These are phyloP conservation scores for Antechinus flavipes DNA, from an alignment of 2,113 vertebrate genomes.

Conservation along the genomic window DNA sequence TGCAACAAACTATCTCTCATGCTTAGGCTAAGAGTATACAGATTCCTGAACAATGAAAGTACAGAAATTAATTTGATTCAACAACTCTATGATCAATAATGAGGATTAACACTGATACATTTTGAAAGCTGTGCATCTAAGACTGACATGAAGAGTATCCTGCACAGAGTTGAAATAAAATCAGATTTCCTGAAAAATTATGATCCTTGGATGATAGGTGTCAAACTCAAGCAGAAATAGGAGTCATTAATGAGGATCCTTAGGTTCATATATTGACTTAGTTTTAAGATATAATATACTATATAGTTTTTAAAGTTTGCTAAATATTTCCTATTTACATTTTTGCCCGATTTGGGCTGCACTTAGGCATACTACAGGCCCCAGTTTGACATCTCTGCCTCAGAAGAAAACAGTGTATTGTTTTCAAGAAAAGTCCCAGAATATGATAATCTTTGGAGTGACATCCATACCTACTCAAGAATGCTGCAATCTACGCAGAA, in stretches of 20 bases:
- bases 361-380: neutral
- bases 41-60: neutral
- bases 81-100: neutral
- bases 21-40: neutral
- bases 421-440: neutral
- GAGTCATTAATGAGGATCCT: neutral
- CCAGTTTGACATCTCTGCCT: neutral
- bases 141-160: neutral
- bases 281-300: neutral
- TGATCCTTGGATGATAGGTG: neutral
- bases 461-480: neutral
- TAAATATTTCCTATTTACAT: neutral
- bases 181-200: neutral
- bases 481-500: neutral
- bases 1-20: neutral
- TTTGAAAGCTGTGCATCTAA: neutral
- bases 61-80: neutral
- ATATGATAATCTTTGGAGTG: neutral
- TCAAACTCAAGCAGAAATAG: neutral
- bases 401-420: neutral
- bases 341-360: neutral
- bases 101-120: too few species aligned
- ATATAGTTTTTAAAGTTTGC: neutral
- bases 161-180: neutral
- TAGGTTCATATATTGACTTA: neutral